Base-by-base conservation (phyloP, 2,888 invertebrate species). In the Diogma glabrata region DNA sequence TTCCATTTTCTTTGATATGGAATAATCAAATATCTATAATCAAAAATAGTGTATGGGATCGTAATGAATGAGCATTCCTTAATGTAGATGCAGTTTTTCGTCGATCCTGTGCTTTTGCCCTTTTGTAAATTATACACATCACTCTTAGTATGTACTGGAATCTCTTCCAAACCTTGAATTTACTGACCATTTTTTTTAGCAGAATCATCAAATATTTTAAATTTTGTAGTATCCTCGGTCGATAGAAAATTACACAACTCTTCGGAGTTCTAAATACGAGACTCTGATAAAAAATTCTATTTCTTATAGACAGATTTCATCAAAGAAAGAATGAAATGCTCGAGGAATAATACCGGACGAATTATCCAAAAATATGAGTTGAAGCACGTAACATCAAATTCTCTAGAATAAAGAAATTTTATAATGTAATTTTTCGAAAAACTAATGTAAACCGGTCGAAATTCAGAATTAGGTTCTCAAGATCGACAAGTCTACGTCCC, bases 21-120 rank as follows among this genome's bases (percentile, higher is more conserved):
- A 96, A 85, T 1, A 90, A 87, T 51, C n/a, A n/a, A n/a, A n/a
- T n/a, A n/a, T n/a, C 85, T 1, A 90, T 87, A 52, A 97, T 87
- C 0, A 93, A 89, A 72, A 97, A 96, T 2, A 97, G 88, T 0
- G 95, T 91, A 70, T 97, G 97, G 0, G 95, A 95, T 19, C 96
- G 88, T 63, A 95, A 92, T 0, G 95, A 96, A 54, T 85, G 82
- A 4, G 89, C 87, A 67, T 99, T 99, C 87, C 97, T 87, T 20
- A 91, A 73, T 0, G 97, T 99, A 1, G 90, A 81, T 0, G 96
- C 96, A 0, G 93, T 94, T 61, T 84, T 84, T 52, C 95, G 77
- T 60, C 86, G 83, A 53, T 86, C 82, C 45, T 88, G 83, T 3
- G 97, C 97, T 60, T 84, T 84, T 54, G 89, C 83, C n/a, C n/a